phyloP scores from a whole-genome alignment of 2,888 invertebrate species.

The Anthrax anthrax region DNA sequence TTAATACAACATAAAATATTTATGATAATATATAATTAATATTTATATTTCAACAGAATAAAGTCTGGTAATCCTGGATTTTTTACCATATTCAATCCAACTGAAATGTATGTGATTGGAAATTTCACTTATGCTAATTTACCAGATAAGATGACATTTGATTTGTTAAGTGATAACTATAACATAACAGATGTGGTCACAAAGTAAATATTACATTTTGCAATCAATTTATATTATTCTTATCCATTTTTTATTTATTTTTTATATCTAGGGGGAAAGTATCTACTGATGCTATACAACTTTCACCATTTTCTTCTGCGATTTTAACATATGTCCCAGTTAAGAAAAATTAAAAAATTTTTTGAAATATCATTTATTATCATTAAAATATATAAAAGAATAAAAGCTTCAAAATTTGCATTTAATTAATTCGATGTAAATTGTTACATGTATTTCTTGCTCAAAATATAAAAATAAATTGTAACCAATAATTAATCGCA shows the following conservation, averaged over 20 bases:
- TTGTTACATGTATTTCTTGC: too few species aligned
- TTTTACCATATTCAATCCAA: constrained; percentile 56
- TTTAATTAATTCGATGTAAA: too few species aligned
- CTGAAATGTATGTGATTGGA: constrained; percentile 34
- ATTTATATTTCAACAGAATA: constrained; percentile 37
- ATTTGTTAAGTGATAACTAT: constrained; percentile 41
- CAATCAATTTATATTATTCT: neutral
- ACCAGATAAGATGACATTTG: constrained; percentile 47
- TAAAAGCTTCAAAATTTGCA: too few species aligned
- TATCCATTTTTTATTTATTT: constrained; percentile 3
- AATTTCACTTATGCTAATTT: constrained; percentile 42
- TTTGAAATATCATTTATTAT: too few species aligned
- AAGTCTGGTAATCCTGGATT: constrained; percentile 62
- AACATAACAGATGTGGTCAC: constrained; percentile 16
- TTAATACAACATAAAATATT: too few species aligned
- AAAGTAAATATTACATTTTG: constrained; percentile 15
- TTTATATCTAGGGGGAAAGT: constrained; percentile 43
- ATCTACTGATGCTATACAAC: constrained; percentile 38
- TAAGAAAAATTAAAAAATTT: constrained; percentile 12
- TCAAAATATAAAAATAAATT: too few species aligned
- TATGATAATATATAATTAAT: too few species aligned
- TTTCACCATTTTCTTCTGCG: constrained; percentile 48
- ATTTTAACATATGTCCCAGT: constrained; percentile 55
- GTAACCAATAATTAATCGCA: too few species aligned
- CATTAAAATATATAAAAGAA: too few species aligned